A percentile compares a stretch with the other conserved stretches of the same genome.
These are phyloP conservation scores for Crotalus helleri DNA, from an alignment of 2,113 vertebrate genomes.

Conservation along the genomic window DNA sequence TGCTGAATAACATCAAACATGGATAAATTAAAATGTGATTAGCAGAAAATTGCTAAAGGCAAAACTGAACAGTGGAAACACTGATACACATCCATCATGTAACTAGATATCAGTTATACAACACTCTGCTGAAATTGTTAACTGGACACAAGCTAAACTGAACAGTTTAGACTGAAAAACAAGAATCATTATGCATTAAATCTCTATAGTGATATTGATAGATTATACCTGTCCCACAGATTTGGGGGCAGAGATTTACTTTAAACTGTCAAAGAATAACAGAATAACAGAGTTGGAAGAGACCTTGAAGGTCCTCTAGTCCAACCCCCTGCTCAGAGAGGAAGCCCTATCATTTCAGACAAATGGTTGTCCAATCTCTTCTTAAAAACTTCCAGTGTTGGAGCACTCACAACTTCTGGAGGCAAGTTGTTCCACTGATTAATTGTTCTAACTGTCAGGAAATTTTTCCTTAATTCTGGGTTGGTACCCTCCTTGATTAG, in stretches of 20 bases:
- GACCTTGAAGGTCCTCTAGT: background rate
- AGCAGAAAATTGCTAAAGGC: background rate
- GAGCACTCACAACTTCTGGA: background rate
- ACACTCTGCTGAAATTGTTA: background rate
- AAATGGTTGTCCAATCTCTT: background rate
- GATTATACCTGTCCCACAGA: background rate
- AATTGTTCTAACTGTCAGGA: background rate
- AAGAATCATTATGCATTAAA: background rate
- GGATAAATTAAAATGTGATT: background rate
- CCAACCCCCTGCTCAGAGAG: background rate
- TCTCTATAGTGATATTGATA: background rate
- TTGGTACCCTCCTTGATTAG: background rate
- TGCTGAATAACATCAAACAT: background rate
- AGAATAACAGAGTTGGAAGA: background rate
- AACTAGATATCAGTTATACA: background rate
- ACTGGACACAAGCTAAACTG: background rate
- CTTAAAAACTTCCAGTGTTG: background rate
- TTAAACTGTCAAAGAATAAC: background rate
- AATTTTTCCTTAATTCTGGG: background rate
- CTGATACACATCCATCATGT: background rate
- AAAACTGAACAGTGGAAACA: background rate
- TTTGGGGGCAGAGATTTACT: background rate
- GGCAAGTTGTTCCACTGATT: background rate
- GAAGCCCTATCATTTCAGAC: background rate
- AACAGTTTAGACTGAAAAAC: background rate